Evolutionary conservation across 2,797 vertebrate species (phyloP).

Genomic region (Dermochelys coriacea): DNA sequence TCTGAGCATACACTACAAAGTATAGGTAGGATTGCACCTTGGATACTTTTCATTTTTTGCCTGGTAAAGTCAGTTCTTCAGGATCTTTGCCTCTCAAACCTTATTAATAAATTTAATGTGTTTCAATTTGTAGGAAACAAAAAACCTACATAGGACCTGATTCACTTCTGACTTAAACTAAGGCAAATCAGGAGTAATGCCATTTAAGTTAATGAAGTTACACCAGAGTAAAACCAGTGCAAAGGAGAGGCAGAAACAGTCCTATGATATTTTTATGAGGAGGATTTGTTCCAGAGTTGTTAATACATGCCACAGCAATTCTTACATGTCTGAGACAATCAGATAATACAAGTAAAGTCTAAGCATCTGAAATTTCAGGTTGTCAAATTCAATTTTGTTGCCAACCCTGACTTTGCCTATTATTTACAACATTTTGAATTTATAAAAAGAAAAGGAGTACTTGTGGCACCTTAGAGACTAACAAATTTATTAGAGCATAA

Average conservation of each 20-base stretch:
- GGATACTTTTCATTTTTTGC: no score
- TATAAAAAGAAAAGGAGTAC: no score
- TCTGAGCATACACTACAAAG: no score
- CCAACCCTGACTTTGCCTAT: not conserved
- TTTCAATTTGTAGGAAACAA: no score
- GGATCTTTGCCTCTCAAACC: no score
- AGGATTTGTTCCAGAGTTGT: accelerated
- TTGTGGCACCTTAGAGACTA: no score
- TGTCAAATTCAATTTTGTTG: accelerated
- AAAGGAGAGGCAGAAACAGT: not conserved
- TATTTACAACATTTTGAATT: slow-evolving; percentile 41
- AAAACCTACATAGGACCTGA: not conserved
- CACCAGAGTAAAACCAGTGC: no score
- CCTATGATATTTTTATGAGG: not conserved
- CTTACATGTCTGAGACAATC: not conserved
- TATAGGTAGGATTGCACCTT: no score
- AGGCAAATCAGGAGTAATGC: not conserved
- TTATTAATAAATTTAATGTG: no score
- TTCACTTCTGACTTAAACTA: accelerated
- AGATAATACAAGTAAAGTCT: accelerated
- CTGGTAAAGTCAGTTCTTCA: no score
- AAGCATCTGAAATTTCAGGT: not conserved
- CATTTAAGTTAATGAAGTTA: not conserved
- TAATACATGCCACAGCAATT: not conserved
- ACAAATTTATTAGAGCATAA: no score